Conservation (phyloP, 2,888 invertebrate species). For the Hesperia comma region DNA sequence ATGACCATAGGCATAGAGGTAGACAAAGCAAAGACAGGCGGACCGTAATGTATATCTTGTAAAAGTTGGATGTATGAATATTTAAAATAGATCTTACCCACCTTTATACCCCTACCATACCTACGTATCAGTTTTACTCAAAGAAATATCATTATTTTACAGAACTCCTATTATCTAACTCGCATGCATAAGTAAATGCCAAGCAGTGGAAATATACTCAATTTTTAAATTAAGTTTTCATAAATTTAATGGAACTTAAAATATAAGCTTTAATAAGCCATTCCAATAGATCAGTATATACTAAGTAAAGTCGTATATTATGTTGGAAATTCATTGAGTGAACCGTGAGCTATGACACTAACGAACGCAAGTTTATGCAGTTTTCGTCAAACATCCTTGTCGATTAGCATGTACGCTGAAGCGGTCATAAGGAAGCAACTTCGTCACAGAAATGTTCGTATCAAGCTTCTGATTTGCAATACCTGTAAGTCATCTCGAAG, state of each 20-base stretch:
- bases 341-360: constrained; percentile 73
- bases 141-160: constrained; percentile 58
- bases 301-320: constrained; percentile 62
- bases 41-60: constrained; percentile 41
- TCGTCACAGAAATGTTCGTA: constrained; percentile 60
- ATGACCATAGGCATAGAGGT: neutral
- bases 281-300: constrained; percentile 72
- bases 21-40: constrained; percentile 52
- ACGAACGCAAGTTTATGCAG: constrained; percentile 67
- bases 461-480: constrained; percentile 75
- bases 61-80: constrained; percentile 30
- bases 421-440: constrained; percentile 76
- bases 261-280: constrained; percentile 80
- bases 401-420: constrained; percentile 75
- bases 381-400: constrained; percentile 54
- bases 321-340: constrained; percentile 68
- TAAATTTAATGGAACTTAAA: constrained; percentile 67
- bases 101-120: constrained; percentile 33
- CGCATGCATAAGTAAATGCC: constrained; percentile 83
- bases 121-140: constrained; percentile 30
- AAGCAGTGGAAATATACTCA: constrained; percentile 74
- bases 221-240: constrained; percentile 43
- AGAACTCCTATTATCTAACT: constrained; percentile 75
- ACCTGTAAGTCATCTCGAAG: constrained; percentile 72
- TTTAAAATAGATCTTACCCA: constrained; percentile 36